Base-by-base conservation (phyloP, 2,797 vertebrate genomes). In the Bryconaethiops microstoma region DNA sequence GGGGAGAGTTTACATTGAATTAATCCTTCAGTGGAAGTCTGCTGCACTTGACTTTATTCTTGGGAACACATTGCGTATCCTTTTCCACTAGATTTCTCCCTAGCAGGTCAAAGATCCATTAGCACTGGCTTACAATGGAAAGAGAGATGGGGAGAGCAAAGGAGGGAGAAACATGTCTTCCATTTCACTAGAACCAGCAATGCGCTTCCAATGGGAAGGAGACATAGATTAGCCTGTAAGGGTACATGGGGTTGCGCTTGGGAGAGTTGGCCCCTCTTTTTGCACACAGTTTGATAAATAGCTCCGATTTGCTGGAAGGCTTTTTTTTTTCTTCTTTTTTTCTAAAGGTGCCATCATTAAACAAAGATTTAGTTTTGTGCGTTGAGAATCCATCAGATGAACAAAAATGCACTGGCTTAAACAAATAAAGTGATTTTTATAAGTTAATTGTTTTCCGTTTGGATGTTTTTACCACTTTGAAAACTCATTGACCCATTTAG, bases 391-490 rank as follows among this genome's bases (percentile, higher is more conserved):
- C 21, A 59, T 29, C 73, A 6, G 6, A 65, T 73, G 42, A 13
- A 40, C 2, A 73, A 54, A 78, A 55, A 57, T 23, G 52, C 50
- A 45, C 55, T 1, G 57, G 57, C 12, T 35, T 17, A 73, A 82
- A 70, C 12, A 72, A 52, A 52, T 52, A 23, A 78, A 67, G 64
- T 63, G 12, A 40, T 63, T 81, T 71, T 79, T 82, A 81, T 6
- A 21, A 72, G 65, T 55, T 85, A 87, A 87, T 74, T 63, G 62
- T 85, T 87, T 87, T 83, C 59, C 54, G 72, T 83, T 76, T 73
- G 72, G 81, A 74, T 1, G 60, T 84, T 81, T 74, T 76, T 73
- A 59, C 42, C 68, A 60, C 23, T 78, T 68, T 39, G 52, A 75
- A 75, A 16, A 73, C 23, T 62, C 70, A 21, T 42, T 82, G 64